Evolutionary conservation across 2,888 invertebrate genomes (phyloP), one percentile per base, ranked within the genome.

Genomic region (Tyria jacobaeae): DNA sequence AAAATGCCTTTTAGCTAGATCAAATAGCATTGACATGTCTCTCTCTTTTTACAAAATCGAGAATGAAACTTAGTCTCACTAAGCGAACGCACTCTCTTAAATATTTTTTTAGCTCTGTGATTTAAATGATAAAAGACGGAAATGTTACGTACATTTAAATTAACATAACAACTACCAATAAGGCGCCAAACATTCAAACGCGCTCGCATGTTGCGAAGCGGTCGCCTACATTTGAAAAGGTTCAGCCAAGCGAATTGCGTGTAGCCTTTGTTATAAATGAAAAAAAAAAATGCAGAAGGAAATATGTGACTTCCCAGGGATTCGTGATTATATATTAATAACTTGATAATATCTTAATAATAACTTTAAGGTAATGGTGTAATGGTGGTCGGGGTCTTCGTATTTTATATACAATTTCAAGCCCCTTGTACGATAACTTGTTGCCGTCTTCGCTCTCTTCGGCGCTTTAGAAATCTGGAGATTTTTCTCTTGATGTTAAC

Each of bases 121-220:
- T 17, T 41, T 41, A 7, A 17, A 5, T 37, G 5, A 15, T 37
- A 37, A 37, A 37, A 15, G 37, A 37, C 37, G 14, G 14, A 37
- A 37, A 37, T 37, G 15, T 37, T 5, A 14, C 3, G 7, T 1
- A 31, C 3, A 7, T 31, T 5, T 4, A 0, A 37, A 15, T 5
- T 37, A 37, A 5, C 15, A 3, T 15, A 15, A 15, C 5, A 37
- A 39, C 2, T 31, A 41, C 3, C 44, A 21, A 12, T 44, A 12
- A 12, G 44, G 17, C 41, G 17, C 17, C 17, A 1, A 41, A 14
- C 25, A 25, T 25, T 15, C 25, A 48, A 15, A 1, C 48, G 25
- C 25, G 4, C 5, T 48, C 24, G 73, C 70, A 66, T 72, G 70
- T 67, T 51, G 57, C 66, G 62, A 63, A 57, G 61, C 41, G 58